A percentile compares a stretch with the other conserved stretches of the same genome.
Evolutionary conservation across 2,113 vertebrate species (phyloP).

Genomic region (Redunca redunca): DNA sequence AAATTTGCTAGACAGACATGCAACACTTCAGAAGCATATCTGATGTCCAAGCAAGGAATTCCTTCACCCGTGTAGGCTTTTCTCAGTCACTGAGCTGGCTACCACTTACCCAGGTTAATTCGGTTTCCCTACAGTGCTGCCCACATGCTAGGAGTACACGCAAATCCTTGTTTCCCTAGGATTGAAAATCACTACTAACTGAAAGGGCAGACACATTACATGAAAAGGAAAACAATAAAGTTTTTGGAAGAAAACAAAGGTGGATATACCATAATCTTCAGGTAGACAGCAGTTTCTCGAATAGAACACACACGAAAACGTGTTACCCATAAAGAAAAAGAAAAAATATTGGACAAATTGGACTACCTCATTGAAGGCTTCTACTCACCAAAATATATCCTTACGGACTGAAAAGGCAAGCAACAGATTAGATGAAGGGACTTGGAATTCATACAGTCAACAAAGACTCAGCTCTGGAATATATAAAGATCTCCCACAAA

Average conservation of each 20-base stretch:
- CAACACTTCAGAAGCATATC: neutral
- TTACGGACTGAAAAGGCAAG: neutral
- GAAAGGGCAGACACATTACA: neutral
- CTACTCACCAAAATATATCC: neutral
- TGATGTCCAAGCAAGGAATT: neutral
- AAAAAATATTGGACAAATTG: neutral
- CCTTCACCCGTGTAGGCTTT: no score
- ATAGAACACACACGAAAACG: neutral
- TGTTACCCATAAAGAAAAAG: neutral
- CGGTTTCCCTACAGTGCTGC: accelerated
- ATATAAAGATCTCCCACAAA: neutral
- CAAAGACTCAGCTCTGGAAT: neutral
- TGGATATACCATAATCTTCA: neutral
- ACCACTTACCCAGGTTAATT: neutral
- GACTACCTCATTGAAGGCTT: neutral
- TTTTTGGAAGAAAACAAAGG: neutral
- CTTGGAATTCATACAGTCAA: neutral
- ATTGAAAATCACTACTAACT: neutral
- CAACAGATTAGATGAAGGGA: neutral
- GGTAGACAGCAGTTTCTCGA: neutral
- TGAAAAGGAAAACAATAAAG: neutral
- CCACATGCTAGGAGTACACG: neutral
- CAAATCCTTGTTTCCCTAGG: neutral
- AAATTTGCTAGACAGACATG: neutral
- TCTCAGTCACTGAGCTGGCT: neutral